Evolutionary conservation across 1,140 invertebrate genomes (phyloP).

Genomic region (Brachionus plicatilis): DNA sequence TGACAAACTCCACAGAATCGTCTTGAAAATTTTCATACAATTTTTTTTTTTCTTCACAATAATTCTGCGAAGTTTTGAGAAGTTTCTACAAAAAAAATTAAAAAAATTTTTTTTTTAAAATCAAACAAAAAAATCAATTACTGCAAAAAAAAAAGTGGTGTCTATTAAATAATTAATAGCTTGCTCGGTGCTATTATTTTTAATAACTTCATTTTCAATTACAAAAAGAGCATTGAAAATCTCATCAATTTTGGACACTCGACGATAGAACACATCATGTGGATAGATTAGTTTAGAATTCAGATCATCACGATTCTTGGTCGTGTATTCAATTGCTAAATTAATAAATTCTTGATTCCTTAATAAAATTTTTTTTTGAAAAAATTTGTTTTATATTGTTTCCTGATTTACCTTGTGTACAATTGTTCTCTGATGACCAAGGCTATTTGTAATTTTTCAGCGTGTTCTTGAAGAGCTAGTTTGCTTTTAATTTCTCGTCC

Average conservation of each 20-base stretch:
- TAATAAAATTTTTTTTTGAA: not conserved
- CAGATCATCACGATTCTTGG: conserved; percentile 6
- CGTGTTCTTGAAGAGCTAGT: conserved; percentile 13
- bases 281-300: not conserved
- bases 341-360: conserved; percentile 37
- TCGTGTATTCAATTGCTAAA: not conserved
- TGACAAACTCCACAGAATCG: not conserved
- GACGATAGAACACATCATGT: conserved; percentile 24
- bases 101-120: not conserved
- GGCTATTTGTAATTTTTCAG: conserved; percentile 36
- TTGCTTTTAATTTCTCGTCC: conserved; percentile 13
- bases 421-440: conserved; percentile 9
- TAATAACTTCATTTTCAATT: conserved; percentile 32
- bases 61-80: conserved; percentile 10
- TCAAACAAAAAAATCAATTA: not conserved
- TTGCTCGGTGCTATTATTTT: conserved; percentile 23
- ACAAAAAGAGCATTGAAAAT: conserved; percentile 24
- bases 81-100: not conserved
- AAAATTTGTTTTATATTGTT: not conserved
- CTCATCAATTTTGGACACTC: conserved; percentile 32
- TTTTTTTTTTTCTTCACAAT: conserved; percentile 17
- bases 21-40: not conserved
- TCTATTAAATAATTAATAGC: conserved; percentile 37
- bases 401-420: not conserved
- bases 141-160: conserved; percentile 16